These are phyloP conservation scores for Himalopsyche tibetana DNA, from an alignment of 2,888 invertebrate species.

Conservation along the genomic window DNA sequence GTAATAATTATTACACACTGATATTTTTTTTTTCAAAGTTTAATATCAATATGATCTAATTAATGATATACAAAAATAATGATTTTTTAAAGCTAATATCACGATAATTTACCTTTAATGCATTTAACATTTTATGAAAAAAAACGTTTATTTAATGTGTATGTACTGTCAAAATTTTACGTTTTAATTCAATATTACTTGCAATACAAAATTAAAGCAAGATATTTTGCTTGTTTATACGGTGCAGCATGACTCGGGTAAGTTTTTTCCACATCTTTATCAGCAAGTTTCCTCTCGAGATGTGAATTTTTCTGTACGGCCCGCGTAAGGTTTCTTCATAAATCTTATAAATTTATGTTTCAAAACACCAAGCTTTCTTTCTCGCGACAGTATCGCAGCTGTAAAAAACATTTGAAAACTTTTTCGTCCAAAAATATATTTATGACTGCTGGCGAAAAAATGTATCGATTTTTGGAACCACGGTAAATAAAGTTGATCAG, in stretches of 20 bases:
- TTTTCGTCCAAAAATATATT: constrained; percentile 26
- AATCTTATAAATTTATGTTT: constrained; percentile 28
- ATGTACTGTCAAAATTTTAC: too few relatives aligned
- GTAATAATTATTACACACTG: too few relatives aligned
- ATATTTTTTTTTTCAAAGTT: too few relatives aligned
- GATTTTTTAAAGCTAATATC: too few relatives aligned
- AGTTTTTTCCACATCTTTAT: constrained; percentile 16
- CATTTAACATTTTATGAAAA: too few relatives aligned
- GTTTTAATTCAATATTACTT: too few relatives aligned
- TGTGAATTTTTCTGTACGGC: constrained; percentile 13
- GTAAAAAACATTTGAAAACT: constrained; percentile 30
- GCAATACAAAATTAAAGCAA: neutral
- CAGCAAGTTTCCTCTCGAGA: constrained; percentile 12
- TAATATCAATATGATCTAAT: too few relatives aligned
- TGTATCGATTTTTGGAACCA: neutral
- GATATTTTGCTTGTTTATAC: constrained; percentile 11
- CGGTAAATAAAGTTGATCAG: neutral
- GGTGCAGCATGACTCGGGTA: neutral
- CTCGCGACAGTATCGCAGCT: constrained; percentile 29
- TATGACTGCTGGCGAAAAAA: constrained; percentile 20
- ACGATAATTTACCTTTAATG: too few relatives aligned
- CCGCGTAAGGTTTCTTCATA: constrained; percentile 26
- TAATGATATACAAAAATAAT: too few relatives aligned
- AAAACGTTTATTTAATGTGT: too few relatives aligned
- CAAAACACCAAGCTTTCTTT: constrained; percentile 26